Percentiles rank a stretch among this genome's conserved stretches.
phyloP scores from a whole-genome alignment of 2,888 invertebrate genomes.

The Thymelicus lineola region DNA sequence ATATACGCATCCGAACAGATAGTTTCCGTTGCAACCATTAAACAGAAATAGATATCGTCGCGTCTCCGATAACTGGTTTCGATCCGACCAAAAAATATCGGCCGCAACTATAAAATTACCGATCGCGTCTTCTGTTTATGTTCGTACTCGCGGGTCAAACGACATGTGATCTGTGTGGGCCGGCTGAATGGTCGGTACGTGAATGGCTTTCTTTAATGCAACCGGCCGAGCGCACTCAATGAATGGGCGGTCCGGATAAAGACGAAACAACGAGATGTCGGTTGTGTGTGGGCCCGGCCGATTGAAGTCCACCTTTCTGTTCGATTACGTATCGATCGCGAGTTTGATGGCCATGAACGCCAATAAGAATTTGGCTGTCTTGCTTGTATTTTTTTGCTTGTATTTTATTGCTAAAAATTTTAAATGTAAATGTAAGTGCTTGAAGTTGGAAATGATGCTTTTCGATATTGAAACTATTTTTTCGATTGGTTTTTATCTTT shows the following conservation, averaged over 20 bases:
- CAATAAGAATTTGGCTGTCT: neutral
- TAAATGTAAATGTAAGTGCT: too few relatives aligned
- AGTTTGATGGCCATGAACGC: neutral
- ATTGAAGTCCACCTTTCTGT: constrained; percentile 23
- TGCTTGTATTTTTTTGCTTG: neutral
- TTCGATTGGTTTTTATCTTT: too few relatives aligned
- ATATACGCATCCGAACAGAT: neutral
- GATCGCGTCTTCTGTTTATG: constrained; percentile 13
- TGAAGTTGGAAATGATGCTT: neutral
- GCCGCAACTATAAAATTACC: constrained; percentile 13
- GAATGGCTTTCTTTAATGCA: constrained; percentile 58
- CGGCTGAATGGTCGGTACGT: constrained; percentile 51
- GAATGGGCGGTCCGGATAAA: constrained; percentile 57
- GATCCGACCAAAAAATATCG: constrained; percentile 1
- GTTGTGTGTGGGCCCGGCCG: constrained; percentile 32
- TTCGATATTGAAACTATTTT: too few relatives aligned
- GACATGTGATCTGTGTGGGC: constrained; percentile 57
- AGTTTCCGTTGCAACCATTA: constrained; percentile 1
- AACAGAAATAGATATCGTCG: constrained; percentile 4
- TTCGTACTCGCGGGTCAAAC: constrained; percentile 44
- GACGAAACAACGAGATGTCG: constrained; percentile 46
- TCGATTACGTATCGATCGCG: constrained; percentile 40
- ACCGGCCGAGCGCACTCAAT: constrained; percentile 43
- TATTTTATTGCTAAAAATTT: too few relatives aligned
- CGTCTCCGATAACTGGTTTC: constrained; percentile 30